A percentile compares a stretch with the other conserved stretches of the same genome.
Conservation (phyloP, 2,888 invertebrate species). For the Sphecodes monilicornis region DNA sequence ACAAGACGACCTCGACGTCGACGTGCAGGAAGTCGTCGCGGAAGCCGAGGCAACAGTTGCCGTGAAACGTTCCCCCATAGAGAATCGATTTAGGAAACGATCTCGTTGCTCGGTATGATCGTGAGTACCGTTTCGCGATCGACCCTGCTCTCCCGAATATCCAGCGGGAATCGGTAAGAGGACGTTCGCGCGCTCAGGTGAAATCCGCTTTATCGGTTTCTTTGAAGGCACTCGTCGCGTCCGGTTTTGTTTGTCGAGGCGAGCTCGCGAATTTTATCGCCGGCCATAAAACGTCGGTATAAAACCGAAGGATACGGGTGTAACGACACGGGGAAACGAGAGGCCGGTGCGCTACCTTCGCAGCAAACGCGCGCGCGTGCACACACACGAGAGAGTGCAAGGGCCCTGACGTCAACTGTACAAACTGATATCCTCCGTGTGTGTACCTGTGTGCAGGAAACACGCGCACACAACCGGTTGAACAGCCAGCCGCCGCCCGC, state of each 20-base stretch:
- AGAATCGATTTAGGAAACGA: background rate
- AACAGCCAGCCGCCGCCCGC: slow-evolving; percentile 28
- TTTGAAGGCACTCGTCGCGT: slow-evolving; percentile 48
- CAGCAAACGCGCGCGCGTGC: background rate
- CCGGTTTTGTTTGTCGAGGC: slow-evolving; percentile 63
- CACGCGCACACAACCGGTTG: slow-evolving; percentile 12
- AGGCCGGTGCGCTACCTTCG: slow-evolving; percentile 40
- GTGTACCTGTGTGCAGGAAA: background rate
- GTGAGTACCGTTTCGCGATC: background rate
- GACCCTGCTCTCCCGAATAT: background rate
- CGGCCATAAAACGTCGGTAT: slow-evolving; percentile 52
- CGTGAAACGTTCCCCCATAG: background rate
- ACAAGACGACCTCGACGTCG: background rate
- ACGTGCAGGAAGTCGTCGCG: background rate
- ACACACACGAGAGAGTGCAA: background rate
- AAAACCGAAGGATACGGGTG: slow-evolving; percentile 49
- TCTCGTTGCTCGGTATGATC: background rate
- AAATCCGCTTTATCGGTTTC: slow-evolving; percentile 63
- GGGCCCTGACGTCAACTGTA: slow-evolving; percentile 7
- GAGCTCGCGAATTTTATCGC: slow-evolving; percentile 67
- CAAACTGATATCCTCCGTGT: background rate
- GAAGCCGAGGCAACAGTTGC: background rate
- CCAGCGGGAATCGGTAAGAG: slow-evolving; percentile 5
- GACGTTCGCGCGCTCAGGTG: background rate
- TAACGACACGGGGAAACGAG: slow-evolving; percentile 41